Base-by-base conservation (phyloP, 2,113 vertebrate species). In the Dunckerocampus dactyliophorus region DNA sequence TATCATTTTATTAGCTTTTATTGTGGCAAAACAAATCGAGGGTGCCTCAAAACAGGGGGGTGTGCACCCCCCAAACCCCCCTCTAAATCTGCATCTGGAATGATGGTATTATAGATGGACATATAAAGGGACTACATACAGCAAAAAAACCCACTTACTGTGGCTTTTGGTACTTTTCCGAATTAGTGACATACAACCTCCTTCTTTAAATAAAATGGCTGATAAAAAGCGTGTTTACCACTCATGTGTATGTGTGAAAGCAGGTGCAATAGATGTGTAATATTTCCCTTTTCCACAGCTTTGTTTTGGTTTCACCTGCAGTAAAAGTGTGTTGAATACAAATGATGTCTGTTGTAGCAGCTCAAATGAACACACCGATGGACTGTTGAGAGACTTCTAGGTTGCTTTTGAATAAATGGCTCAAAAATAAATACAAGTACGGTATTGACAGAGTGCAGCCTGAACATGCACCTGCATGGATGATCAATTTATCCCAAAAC, bases 401-500 rank as follows among this genome's bases (percentile, higher is more conserved):
- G 16, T 47, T 17, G 16, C 47, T 48, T 47, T 47, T 2, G 10
- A 11, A 39, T 48, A 20, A 48, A 17, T n/a, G 46, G 15, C 46
- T 47, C 46, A n/a, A 17, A 4, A 17, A 28, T 28, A 28, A 34
- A 34, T 34, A 34, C 7, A 34, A 20, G 47, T 48, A 11, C 8
- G 20, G 3, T 20, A 11, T 48, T 47, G 17, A 17, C 6, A 7
- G 7, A 19, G 2, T n/a, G 8, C n/a, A 47, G 17, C 47, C 11
- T 1, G 19, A 8, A 13, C n/a, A n/a, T 13, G 47, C 19, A 49
- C 20, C n/a, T 49, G 47, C 47, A 21, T 43, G 39, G 31, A 34
- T n/a, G 12, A 28, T 61, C 57, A 71, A 65, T 31, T 67, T 49
- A 49, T 71, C 58, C 43, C 6, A 63, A 53, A 51, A 39, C 42